Base-by-base conservation (phyloP, 1,140 invertebrate genomes). In the Diorhabda elongata region DNA sequence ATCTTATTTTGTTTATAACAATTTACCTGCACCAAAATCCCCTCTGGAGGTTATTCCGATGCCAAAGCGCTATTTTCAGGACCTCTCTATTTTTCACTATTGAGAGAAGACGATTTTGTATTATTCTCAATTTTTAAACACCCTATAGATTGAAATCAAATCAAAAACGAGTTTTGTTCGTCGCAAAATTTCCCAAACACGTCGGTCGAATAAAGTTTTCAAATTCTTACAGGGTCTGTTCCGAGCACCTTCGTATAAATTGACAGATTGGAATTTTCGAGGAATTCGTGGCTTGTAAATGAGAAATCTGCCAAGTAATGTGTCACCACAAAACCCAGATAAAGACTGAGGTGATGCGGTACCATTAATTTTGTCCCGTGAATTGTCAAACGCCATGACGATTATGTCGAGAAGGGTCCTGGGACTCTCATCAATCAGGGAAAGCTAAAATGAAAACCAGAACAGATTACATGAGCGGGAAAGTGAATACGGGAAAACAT, bases 191-290 rank as follows among this genome's bases (percentile, higher is more conserved):
- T 26, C 26, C 26, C 26, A 26, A 26, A 26, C 26, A 26, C 26
- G 26, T 26, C 26, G 26, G 26, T 26, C 26, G 26, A 26, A 26
- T 26, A 26, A 26, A 26, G 26, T 26, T 26, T 26, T 26, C 26
- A 26, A 26, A 26, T 26, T 26, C 26, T 26, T 26, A 26, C 1
- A 26, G 26, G 26, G 26, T 26, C 47, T 52, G 47, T 52, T 52
- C 6, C 6, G 47, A 52, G 6, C 47, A n/a, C 47, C 47, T n/a
- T 52, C n/a, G 26, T 26, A 26, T 8, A 52, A 52, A 52, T 52
- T 52, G 47, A 52, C 47, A 52, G 47, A 52, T 52, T 52, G 47
- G 47, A 52, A 52, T 52, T 52, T n/a, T 52, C 47, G n/a, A 52
- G 47, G 47, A 52, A 52, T 52, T 52, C 47, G 47, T 8, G 47